Percentiles rank a stretch among this genome's conserved stretches.
phyloP scores from a whole-genome alignment of 1,140 invertebrate species.

The Bombus picipes region DNA sequence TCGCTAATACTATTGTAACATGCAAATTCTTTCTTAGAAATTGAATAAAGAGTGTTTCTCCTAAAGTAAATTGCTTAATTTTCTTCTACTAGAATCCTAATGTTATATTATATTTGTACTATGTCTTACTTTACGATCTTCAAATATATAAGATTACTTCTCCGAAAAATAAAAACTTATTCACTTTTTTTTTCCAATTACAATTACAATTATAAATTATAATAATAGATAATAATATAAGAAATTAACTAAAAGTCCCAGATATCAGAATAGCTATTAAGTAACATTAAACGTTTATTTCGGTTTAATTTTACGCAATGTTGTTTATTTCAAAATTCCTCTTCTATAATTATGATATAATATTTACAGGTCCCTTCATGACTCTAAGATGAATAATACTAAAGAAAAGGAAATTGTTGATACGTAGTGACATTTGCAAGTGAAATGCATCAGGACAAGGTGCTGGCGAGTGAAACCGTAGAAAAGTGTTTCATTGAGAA shows the following conservation, averaged over 20 bases:
- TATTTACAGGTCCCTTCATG: background rate
- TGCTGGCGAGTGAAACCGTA: background rate
- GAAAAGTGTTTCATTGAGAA: background rate
- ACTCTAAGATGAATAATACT: background rate
- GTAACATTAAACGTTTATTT: slow-evolving; percentile 21
- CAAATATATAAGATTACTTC: background rate
- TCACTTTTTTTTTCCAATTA: no score
- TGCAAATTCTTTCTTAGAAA: background rate
- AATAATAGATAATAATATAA: background rate
- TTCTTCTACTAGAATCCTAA: background rate
- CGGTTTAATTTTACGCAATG: background rate
- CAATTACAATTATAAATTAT: no score
- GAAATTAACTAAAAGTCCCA: background rate
- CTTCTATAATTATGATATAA: background rate
- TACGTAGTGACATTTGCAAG: background rate
- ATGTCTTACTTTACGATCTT: no score
- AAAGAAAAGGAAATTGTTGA: background rate
- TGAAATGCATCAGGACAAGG: background rate
- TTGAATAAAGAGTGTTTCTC: background rate
- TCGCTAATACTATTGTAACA: background rate
- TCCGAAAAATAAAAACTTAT: background rate
- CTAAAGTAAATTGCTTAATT: background rate
- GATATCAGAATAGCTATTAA: background rate
- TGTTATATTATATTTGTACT: background rate
- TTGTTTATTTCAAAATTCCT: slow-evolving; percentile 4